These are phyloP conservation scores for Tetragnatha versicolor DNA, from an alignment of 1,140 invertebrate genomes.

Conservation along the genomic window DNA sequence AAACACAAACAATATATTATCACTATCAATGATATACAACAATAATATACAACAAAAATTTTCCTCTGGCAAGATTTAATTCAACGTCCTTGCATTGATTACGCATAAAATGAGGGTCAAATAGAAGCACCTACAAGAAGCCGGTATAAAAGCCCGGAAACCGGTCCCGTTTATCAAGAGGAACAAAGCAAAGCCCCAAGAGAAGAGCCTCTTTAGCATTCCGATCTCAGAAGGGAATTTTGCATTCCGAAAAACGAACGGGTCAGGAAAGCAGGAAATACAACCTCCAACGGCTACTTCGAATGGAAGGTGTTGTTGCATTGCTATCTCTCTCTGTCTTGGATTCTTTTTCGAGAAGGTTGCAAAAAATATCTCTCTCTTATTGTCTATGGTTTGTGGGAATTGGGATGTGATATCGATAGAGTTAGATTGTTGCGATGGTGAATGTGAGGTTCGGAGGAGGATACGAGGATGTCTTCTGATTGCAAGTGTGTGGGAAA, in stretches of 20 bases:
- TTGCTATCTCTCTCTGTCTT: neutral
- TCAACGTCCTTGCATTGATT: neutral
- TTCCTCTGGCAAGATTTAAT: neutral
- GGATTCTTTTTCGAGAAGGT: neutral
- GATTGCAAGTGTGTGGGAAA: neutral
- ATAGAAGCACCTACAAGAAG: neutral
- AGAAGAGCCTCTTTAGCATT: neutral
- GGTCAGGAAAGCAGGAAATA: conserved; percentile 5
- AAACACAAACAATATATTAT: neutral
- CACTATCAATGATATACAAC: neutral
- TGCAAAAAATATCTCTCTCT: neutral
- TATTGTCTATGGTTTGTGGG: neutral
- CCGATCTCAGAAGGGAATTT: neutral
- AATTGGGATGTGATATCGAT: no score
- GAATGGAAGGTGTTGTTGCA: neutral
- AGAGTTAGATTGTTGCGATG: neutral
- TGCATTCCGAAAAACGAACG: neutral
- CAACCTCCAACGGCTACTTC: neutral
- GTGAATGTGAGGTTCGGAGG: neutral
- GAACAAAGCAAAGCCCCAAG: conserved; percentile 1
- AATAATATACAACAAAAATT: neutral
- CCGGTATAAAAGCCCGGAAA: conserved; percentile 5
- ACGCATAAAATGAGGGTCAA: conserved; percentile 6
- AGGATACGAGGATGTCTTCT: neutral
- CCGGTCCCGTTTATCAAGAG: neutral